phyloP scores from a whole-genome alignment of 2,113 vertebrate species.

The Galeopterus variegatus region DNA sequence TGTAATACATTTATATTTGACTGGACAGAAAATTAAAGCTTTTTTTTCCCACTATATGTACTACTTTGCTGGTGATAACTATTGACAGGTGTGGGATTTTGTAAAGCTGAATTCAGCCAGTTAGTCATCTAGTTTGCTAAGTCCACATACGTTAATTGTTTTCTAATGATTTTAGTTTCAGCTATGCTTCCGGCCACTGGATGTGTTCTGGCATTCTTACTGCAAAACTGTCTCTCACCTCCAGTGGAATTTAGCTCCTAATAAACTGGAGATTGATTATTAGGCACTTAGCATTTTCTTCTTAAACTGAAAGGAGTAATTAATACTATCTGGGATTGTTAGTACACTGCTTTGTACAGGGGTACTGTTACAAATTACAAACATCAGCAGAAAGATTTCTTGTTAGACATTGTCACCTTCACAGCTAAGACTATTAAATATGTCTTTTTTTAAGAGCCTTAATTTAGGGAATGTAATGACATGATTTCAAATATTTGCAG shows the following conservation, averaged over 20 bases:
- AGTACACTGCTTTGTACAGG: neutral
- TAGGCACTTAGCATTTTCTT: neutral
- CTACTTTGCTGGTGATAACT: conserved; percentile 82
- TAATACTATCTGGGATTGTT: conserved; percentile 43
- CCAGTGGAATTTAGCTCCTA: conserved; percentile 62
- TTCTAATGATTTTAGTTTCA: conserved; percentile 71
- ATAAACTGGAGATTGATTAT: conserved; percentile 77
- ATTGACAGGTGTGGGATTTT: conserved; percentile 84
- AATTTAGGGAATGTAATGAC: neutral
- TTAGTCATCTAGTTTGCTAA: conserved; percentile 46
- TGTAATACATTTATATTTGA: conserved; percentile 91
- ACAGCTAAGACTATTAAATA: conserved; percentile 56
- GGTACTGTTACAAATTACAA: conserved; percentile 52
- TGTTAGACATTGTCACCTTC: neutral
- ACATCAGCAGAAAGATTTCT: conserved; percentile 27
- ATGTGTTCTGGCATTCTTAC: neutral
- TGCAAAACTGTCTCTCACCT: neutral
- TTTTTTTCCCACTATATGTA: conserved; percentile 71
- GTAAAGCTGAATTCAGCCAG: conserved; percentile 59
- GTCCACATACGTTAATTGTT: conserved; percentile 10
- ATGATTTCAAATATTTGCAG: conserved; percentile 19
- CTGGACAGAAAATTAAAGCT: conserved; percentile 90
- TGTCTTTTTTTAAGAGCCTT: neutral
- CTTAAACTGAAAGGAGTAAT: conserved; percentile 56
- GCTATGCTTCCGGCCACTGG: accelerated